Base-by-base conservation (phyloP, 2,113 vertebrate genomes). In the Piprites chloris region DNA sequence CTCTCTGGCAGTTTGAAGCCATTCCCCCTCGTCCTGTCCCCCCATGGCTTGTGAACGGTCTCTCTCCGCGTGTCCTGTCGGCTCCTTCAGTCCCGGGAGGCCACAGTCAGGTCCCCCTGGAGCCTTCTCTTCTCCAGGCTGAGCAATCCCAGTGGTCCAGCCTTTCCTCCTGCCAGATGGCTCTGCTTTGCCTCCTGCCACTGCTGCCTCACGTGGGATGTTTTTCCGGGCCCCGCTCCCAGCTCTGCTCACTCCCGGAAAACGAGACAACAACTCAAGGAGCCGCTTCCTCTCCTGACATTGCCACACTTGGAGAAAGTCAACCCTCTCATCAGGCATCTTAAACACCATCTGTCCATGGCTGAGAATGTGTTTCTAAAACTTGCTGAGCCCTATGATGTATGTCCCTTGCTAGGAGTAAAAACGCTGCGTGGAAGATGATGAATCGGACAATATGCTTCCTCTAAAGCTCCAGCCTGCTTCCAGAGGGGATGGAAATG, bases 381-480 rank as follows among this genome's bases (percentile, higher is more conserved):
- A 32, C 65, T 84, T 74, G 62, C 93, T 89, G 83, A 96, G 83
- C 89, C 71, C 77, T 73, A 14, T 91, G 95, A 94, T 92, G 61
- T 47, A 84, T 49, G 85, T 92, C 85, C 93, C 95, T 91, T 90
- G 95, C 86, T 95, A 74, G 55, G 84, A 96, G 93, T 76, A 80
- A 96, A 95, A 95, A 76, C 1, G 41, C 79, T 87, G 87, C 16
- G 9, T 59, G 80, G 83, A 76, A 85, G 76, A 90, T 95, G 95
- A 95, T 96, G 93, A 71, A 95, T 90, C 75, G 93, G 66, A 66
- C 94, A 96, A 95, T 97, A 84, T 73, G 90, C 83, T 65, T 39
- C 26, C 62, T 88, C 75, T 42, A 82, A 58, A 93, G 52, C 93
- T 50, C 76, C 84, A 90, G 63, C 66, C 65, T 49, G 75, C 52